These are phyloP conservation scores for Heliconius nattereri DNA, from an alignment of 1,140 invertebrate species.

Conservation along the genomic window DNA sequence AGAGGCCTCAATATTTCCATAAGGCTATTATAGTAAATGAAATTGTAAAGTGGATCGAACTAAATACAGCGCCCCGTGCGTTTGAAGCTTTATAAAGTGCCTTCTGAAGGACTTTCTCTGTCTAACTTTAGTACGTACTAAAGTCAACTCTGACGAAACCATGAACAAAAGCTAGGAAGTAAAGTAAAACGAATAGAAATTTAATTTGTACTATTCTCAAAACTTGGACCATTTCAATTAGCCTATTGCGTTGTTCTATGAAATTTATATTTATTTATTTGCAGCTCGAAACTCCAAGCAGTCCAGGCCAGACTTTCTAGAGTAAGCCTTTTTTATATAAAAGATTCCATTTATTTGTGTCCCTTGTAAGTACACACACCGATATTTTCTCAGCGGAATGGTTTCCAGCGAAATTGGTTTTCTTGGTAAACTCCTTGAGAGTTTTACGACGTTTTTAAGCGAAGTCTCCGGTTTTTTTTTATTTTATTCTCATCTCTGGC, in stretches of 20 bases:
- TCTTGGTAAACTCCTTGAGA: constrained; percentile 47
- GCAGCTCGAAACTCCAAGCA: neutral
- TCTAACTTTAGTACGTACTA: constrained; percentile 1
- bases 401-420: constrained; percentile 49
- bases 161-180: neutral
- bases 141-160: constrained; percentile 2
- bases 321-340: constrained; percentile 27
- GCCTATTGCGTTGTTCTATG: constrained; percentile 10
- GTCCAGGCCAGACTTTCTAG: constrained; percentile 10
- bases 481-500: constrained; percentile 32
- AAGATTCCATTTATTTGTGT: constrained; percentile 38
- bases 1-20: neutral
- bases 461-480: constrained; percentile 26
- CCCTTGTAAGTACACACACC: constrained; percentile 36
- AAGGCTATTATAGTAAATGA: neutral
- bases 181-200: neutral
- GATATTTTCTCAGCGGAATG: constrained; percentile 48
- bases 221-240: constrained; percentile 13
- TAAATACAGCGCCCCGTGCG: neutral
- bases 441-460: constrained; percentile 48
- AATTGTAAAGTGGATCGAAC: neutral
- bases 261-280: constrained; percentile 5
- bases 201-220: neutral
- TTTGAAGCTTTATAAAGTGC: neutral
- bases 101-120: neutral